Conservation (phyloP, 2,888 invertebrate genomes). For the Hirtodrosophila alboralis region DNA sequence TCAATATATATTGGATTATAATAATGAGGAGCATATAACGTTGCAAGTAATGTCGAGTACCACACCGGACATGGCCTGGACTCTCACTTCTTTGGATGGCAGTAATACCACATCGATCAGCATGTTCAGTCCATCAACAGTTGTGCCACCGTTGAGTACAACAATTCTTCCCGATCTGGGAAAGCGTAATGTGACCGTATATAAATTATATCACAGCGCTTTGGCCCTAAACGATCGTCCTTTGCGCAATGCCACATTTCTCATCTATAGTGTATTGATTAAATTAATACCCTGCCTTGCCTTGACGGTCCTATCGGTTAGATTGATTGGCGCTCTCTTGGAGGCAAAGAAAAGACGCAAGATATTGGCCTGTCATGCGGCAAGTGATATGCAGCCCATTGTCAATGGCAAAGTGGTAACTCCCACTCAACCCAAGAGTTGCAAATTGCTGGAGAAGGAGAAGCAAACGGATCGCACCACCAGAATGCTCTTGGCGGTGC, state of each 20-base stretch:
- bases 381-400: constrained; percentile 84
- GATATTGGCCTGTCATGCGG: constrained; percentile 85
- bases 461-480: constrained; percentile 93
- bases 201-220: constrained; percentile 88
- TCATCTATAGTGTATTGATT: constrained; percentile 96
- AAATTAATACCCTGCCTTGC: constrained; percentile 96
- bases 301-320: constrained; percentile 91
- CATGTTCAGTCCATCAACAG: constrained; percentile 23
- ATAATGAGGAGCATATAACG: constrained; percentile 64
- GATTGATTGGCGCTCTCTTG: constrained; percentile 90
- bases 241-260: constrained; percentile 91
- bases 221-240: constrained; percentile 86
- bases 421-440: constrained; percentile 75
- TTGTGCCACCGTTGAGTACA: constrained; percentile 8
- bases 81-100: no score
- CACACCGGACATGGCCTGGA: constrained; percentile 64
- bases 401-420: constrained; percentile 82
- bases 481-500: constrained; percentile 93
- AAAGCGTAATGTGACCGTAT: constrained; percentile 88
- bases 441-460: constrained; percentile 84
- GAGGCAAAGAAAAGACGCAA: constrained; percentile 91
- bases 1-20: constrained; percentile 75
- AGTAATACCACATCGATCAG: constrained; percentile 36
- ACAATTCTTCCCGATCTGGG: constrained; percentile 17
- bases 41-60: constrained; percentile 73